Conservation (phyloP, 1,140 invertebrate genomes). For the Apis mellifera region Amel_HAv3.1 CM009932.2:9595001-9595500, state of each 20-base stretch:
- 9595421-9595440: slow-evolving; percentile 46
- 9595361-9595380: no score
- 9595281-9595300: slow-evolving; percentile 1
- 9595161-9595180: background rate
- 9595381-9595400: slow-evolving; percentile 1
- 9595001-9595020: background rate
- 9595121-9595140: background rate
- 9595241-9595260: background rate
- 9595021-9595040: slow-evolving; percentile 11
- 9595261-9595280: background rate
- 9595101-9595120: background rate
- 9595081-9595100: background rate
- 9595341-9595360: background rate
- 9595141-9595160: background rate
- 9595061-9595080: background rate
- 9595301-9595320: slow-evolving; percentile 9
- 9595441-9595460: slow-evolving; percentile 47
- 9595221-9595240: background rate
- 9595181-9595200: background rate
- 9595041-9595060: slow-evolving; percentile 3
- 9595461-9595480: slow-evolving; percentile 45
- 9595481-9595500: slow-evolving; percentile 40
- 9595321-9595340: background rate
- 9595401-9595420: slow-evolving; percentile 40
- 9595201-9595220: background rate